A percentile compares a stretch with the other conserved stretches of the same genome.
Conservation (phyloP, 2,113 vertebrate species). For the Carettochelys insculpta region DNA sequence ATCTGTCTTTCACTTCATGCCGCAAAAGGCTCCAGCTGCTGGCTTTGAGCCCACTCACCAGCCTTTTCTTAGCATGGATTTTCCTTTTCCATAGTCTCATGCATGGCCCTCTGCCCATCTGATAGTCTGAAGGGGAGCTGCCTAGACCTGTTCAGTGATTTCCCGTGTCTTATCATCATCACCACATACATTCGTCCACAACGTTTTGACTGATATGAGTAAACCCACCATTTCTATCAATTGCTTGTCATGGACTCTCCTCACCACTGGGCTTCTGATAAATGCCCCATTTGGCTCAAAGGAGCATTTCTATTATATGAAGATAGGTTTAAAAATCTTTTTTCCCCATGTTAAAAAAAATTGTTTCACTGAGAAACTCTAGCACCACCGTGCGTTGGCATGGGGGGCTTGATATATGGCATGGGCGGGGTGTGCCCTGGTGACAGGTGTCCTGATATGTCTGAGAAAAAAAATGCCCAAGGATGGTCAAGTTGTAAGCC, state of each 20-base stretch:
- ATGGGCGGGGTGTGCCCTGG: background rate
- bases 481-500: background rate
- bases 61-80: background rate
- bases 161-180: background rate
- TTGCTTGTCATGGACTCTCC: background rate
- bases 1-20: background rate
- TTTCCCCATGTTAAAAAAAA: background rate
- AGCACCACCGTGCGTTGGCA: background rate
- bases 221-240: rapidly evolving
- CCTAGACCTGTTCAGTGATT: rapidly evolving
- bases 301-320: background rate
- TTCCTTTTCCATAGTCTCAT: background rate
- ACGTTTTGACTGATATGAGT: background rate
- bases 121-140: background rate
- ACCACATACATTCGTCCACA: rapidly evolving
- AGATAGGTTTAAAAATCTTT: background rate
- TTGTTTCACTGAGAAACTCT: background rate
- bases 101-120: background rate
- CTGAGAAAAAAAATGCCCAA: background rate
- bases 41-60: background rate
- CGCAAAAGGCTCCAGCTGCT: background rate
- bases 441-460: no score
- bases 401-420: background rate
- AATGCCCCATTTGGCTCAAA: background rate
- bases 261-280: background rate